Conservation (phyloP, 2,797 vertebrate genomes). For the Crypturellus tataupa region DNA sequence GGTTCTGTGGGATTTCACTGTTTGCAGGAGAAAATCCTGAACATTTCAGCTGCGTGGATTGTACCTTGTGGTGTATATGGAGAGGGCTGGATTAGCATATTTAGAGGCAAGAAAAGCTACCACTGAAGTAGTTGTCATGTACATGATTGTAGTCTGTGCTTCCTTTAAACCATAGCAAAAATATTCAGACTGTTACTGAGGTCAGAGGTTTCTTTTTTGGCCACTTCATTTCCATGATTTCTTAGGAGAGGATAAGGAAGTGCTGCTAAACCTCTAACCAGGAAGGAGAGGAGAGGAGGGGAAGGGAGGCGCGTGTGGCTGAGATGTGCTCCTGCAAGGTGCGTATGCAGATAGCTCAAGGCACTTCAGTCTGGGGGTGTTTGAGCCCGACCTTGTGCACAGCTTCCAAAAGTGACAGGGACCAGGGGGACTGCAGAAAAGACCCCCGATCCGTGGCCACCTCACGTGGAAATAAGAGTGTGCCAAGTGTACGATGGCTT, state of each 20-base stretch:
- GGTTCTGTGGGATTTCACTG: background rate
- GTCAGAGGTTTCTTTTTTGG: too few species aligned
- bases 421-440: too few species aligned
- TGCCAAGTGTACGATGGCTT: background rate
- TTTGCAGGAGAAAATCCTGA: background rate
- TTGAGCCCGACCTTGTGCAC: background rate
- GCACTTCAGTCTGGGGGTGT: fast-evolving
- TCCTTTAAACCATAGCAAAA: background rate
- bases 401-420: background rate
- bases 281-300: background rate
- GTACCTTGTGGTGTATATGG: fast-evolving
- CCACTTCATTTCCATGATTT: background rate
- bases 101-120: too few species aligned
- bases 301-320: background rate
- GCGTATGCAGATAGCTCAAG: fast-evolving
- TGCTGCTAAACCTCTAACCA: background rate
- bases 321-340: fast-evolving
- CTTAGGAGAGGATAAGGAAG: background rate
- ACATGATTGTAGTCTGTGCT: background rate
- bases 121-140: background rate
- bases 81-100: background rate
- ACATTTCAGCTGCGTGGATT: background rate
- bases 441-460: too few species aligned
- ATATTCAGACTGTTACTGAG: background rate
- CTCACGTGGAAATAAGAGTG: background rate